Evolutionary conservation across 2,113 vertebrate genomes (phyloP).

Genomic region (Ciconia boyciana): DNA sequence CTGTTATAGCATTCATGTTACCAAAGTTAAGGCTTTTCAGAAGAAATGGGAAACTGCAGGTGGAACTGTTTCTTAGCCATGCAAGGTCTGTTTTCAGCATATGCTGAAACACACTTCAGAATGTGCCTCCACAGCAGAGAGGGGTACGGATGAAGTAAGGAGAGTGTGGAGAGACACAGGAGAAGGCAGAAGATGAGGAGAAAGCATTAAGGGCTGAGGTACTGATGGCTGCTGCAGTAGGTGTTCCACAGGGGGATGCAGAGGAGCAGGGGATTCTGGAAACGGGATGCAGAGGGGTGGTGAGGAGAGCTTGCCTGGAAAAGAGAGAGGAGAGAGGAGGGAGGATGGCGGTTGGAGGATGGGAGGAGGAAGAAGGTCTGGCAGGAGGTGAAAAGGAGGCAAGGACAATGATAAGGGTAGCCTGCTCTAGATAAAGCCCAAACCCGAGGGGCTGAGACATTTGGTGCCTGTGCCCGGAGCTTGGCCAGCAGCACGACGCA

Average conservation of each 20-base stretch:
- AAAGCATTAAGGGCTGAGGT: neutral
- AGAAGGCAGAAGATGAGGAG: neutral
- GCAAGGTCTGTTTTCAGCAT: neutral
- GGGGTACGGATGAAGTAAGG: neutral
- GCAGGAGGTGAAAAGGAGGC: neutral
- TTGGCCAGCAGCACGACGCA: neutral
- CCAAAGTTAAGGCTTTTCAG: neutral
- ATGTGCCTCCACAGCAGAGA: neutral
- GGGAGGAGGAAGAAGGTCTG: neutral
- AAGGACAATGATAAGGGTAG: neutral
- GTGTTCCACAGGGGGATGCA: neutral
- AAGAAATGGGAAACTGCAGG: neutral
- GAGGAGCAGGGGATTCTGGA: neutral
- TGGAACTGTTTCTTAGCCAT: neutral
- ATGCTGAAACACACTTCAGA: neutral
- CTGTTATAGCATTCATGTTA: neutral
- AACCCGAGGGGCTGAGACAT: neutral
- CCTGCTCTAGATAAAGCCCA: neutral
- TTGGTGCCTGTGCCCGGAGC: neutral
- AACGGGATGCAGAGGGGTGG: neutral
- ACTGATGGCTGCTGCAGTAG: neutral
- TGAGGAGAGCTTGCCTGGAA: neutral
- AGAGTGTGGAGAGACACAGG: rapidly evolving
- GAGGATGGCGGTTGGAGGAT: neutral
- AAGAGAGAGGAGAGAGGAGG: neutral